Evolutionary conservation across 2,888 invertebrate species (phyloP), one percentile per base, ranked within the genome.

Genomic region (Pseudanteris insignis): DNA sequence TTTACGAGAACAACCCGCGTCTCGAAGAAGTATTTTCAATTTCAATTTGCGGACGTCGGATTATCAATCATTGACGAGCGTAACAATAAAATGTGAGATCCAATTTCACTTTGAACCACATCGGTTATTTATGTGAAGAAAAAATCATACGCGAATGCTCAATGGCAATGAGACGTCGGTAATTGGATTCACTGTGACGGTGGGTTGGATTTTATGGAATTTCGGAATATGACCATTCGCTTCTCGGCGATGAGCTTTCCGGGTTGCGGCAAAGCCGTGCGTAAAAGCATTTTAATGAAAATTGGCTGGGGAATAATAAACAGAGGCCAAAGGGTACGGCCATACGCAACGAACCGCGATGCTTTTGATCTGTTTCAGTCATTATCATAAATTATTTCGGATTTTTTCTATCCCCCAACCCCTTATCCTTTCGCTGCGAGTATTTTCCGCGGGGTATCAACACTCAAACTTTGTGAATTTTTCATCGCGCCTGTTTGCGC

Each of bases 361-460:
- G 13, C 44, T 53, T 30, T 46, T 55, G 38, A 46, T 38, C 32
- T 8, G 38, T 38, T 46, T 14, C 13, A 11, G 44, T 33, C 38
- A 54, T 55, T 40, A 47, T 55, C 41, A 55, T 47, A 47, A 47
- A 55, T 41, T 55, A 55, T 47, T 47, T 47, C 28, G 18, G 41
- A 57, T 48, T 57, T 9, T n/a, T n/a, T n/a, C n/a, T n/a, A n/a
- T n/a, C n/a, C n/a, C n/a, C n/a, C n/a, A n/a, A n/a, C n/a, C 8
- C 26, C 2, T 26, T 26, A 2, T 26, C 26, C 9, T 57, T 36
- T 37, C 38, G 18, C 24, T 21, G 36, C 12, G n/a, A n/a, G n/a
- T n/a, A 34, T 33, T 38, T 48, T 37, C 18, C 10, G 25, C 24
- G 24, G 4, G 37, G 28, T 37, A 57, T 48, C 57, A 46, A 36